Base-by-base conservation (phyloP, 2,888 invertebrate genomes). In the Athetis lepigone region DNA sequence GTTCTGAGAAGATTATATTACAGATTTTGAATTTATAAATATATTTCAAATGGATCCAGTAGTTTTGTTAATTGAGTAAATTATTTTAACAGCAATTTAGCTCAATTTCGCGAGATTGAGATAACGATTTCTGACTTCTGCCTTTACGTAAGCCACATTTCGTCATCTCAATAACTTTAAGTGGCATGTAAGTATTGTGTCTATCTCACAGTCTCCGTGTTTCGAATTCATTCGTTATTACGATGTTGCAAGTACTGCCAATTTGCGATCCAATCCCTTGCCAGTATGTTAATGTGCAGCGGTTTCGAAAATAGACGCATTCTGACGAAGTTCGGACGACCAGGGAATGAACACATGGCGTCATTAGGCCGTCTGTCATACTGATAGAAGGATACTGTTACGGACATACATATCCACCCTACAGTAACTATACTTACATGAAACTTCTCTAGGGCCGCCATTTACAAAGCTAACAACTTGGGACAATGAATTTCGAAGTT, bases 241-340 rank as follows among this genome's bases (percentile, higher is more conserved):
- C 63, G 72, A 70, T 80, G 80, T 80, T 76, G 80, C 83, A 67
- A 79, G 74, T 70, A 65, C 72, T 75, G 80, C 76, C 83, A 85
- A 85, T 85, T 85, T 81, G 78, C 80, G 70, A 78, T 70, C 79
- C 65, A 79, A 77, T 85, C 75, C 74, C 69, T 76, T 56, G 64
- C 76, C 73, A 72, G 73, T 83, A 82, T 84, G 85, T 75, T 79
- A 85, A 85, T 86, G 67, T 78, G 59, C 77, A 78, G 68, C 75
- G 72, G 78, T 80, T 80, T 81, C 64, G 78, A 73, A 80, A 83
- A 84, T 84, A 81, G 79, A 79, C 64, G 72, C 64, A 76, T 74
- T 75, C 78, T 72, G 78, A 78, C 73, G 55, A 67, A 70, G 76
- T 80, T 66, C 49, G 59, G 68, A 68, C 69, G 59, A 54, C 69